Base-by-base conservation (phyloP, 1,140 invertebrate species). In the Drosophila albomicans region DNA sequence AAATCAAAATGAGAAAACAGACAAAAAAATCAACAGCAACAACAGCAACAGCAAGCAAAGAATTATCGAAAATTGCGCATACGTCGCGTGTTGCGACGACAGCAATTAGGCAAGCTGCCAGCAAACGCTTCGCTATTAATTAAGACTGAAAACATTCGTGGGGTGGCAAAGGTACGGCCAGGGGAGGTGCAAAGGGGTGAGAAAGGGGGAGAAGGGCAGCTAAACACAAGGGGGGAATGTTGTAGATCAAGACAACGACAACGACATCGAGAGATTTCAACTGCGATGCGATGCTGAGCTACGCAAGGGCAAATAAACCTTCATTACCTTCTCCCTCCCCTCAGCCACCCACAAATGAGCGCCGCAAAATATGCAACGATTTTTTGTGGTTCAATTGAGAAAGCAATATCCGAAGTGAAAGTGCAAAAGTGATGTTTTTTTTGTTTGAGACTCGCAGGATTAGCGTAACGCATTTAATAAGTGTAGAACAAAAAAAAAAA, bases 71-170 rank as follows among this genome's bases (percentile, higher is more conserved):
- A 70, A 75, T 70, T 70, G 58, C 70, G 63, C 70, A 73, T 73
- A 73, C 70, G 70, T 45, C 63, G 35, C 48, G 46, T 59, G 62
- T 57, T 38, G 41, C 71, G 65, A 62, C 71, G 66, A 62, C 76
- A 65, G 63, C 76, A 88, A 86, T 82, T 86, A 88, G 82, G 82
- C 82, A 82, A 41, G 16, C 11, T 86, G 82, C 84, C 82, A 86
- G 51, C 43, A 16, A 49, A 54, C 41, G 59, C 57, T 43, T 46
- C 43, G 38, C 20, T 70, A 63, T 69, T 63, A 63, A 73, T 66
- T 72, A 72, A 73, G 49, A 69, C 13, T 25, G 16, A 13, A 28
- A n/a, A 51, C 41, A 61, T 16, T 13, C 20, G 1, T 28, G n/a
- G 2, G 8, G 62, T 11, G 11, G 25, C 20, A 25, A 25, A 25